These are phyloP conservation scores for Danio choprae DNA, from an alignment of 2,797 vertebrate species.

Conservation along the genomic window DNA sequence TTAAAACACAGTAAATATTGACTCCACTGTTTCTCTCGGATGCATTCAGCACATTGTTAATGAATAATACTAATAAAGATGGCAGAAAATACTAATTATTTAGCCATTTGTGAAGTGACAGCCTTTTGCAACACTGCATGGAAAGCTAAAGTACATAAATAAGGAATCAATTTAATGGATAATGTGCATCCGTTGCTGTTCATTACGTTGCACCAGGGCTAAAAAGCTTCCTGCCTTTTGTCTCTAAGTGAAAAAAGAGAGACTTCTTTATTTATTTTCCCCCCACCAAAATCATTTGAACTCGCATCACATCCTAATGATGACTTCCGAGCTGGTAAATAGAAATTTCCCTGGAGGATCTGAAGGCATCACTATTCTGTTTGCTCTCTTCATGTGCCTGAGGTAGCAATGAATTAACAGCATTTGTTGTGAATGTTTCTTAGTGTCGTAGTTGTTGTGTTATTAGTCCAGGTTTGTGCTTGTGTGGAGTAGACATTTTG, in stretches of 20 bases:
- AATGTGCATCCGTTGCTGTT: not conserved
- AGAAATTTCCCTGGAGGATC: not conserved
- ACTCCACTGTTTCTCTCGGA: not conserved
- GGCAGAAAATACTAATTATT: not conserved
- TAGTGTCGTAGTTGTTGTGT: not conserved
- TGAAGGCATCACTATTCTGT: not conserved
- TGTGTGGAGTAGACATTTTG: not conserved
- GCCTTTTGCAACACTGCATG: not conserved
- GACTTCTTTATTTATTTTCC: not conserved
- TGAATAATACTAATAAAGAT: not conserved
- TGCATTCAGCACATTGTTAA: not conserved
- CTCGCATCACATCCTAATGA: not conserved
- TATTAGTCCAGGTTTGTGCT: not conserved
- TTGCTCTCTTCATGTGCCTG: not conserved
- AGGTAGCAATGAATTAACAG: slow-evolving; percentile 18
- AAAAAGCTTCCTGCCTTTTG: slow-evolving; percentile 8
- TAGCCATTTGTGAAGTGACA: not conserved
- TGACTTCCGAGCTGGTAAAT: not conserved
- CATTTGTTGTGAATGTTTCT: not conserved
- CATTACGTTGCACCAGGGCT: not conserved
- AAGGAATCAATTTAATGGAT: not conserved
- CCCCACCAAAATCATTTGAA: not conserved
- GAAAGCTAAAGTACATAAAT: not conserved
- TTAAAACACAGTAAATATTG: not conserved
- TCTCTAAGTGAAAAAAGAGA: not conserved